These are phyloP conservation scores for Corapipo altera DNA, from an alignment of 2,113 vertebrate genomes.

Conservation along the genomic window DNA sequence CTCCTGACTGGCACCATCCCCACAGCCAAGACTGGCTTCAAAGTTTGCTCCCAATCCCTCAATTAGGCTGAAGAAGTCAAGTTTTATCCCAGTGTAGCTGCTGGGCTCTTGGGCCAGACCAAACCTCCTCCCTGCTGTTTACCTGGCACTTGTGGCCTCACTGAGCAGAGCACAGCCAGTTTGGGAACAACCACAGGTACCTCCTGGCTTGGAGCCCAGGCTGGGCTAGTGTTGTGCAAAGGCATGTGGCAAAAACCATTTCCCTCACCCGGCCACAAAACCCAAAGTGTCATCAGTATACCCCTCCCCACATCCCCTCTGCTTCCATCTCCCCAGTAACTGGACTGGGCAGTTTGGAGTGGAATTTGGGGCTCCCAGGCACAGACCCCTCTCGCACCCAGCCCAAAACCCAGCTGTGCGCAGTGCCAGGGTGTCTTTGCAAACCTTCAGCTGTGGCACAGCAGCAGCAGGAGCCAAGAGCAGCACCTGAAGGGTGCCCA, in stretches of 20 bases:
- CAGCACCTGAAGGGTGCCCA: neutral
- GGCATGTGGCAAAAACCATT: neutral
- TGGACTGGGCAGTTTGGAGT: neutral
- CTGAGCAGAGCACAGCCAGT: neutral
- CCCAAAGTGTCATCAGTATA: neutral
- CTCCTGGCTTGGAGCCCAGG: fast-evolving
- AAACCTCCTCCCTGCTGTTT: neutral
- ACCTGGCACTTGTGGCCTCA: fast-evolving
- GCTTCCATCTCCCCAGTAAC: fast-evolving
- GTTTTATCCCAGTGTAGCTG: neutral
- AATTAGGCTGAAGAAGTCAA: fast-evolving
- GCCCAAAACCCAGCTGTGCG: neutral
- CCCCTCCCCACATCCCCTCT: neutral
- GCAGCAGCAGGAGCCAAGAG: neutral
- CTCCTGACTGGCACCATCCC: neutral
- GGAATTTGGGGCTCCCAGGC: neutral
- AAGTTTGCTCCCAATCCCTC: neutral
- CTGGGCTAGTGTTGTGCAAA: neutral
- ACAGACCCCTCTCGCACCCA: neutral
- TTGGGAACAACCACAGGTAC: neutral
- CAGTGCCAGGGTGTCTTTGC: neutral
- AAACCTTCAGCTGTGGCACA: neutral
- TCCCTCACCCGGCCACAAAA: neutral
- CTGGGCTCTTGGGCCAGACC: neutral
- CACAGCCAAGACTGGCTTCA: neutral